phyloP scores from a whole-genome alignment of 2,888 invertebrate genomes.

The Trissoscelio sp. region DNA sequence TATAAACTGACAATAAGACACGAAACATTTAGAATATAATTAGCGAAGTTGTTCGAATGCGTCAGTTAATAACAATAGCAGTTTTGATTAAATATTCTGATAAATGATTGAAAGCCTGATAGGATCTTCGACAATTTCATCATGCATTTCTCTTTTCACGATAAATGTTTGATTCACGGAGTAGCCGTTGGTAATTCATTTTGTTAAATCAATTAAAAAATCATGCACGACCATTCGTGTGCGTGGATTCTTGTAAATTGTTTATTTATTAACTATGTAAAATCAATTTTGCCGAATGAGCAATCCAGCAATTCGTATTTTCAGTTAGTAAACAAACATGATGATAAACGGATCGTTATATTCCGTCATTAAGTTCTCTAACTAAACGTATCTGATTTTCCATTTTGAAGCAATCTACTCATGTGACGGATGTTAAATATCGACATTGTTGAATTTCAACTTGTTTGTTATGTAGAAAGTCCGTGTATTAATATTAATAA shows the following conservation, averaged over 20 bases:
- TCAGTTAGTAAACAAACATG: constrained; percentile 38
- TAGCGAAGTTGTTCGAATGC: constrained; percentile 3
- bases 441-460: constrained; percentile 46
- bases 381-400: constrained; percentile 59
- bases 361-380: constrained; percentile 45
- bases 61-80: constrained; percentile 25
- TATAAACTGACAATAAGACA: neutral
- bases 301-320: constrained; percentile 39
- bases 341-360: constrained; percentile 51
- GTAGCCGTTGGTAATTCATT: neutral
- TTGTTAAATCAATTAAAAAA: neutral
- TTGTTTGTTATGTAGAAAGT: constrained; percentile 43
- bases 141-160: constrained; percentile 3
- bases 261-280: neutral
- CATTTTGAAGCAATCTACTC: constrained; percentile 52
- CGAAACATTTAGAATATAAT: constrained; percentile 10
- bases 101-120: constrained; percentile 33
- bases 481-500: constrained; percentile 41
- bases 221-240: neutral
- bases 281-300: no score
- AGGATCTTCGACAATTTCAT: constrained; percentile 26
- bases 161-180: neutral
- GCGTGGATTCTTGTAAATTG: neutral
- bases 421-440: constrained; percentile 55
- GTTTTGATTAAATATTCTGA: constrained; percentile 10